Percentiles rank a stretch among this genome's conserved stretches.
Evolutionary conservation across 2,797 vertebrate genomes (phyloP).

Genomic region (Propithecus perrieri): DNA sequence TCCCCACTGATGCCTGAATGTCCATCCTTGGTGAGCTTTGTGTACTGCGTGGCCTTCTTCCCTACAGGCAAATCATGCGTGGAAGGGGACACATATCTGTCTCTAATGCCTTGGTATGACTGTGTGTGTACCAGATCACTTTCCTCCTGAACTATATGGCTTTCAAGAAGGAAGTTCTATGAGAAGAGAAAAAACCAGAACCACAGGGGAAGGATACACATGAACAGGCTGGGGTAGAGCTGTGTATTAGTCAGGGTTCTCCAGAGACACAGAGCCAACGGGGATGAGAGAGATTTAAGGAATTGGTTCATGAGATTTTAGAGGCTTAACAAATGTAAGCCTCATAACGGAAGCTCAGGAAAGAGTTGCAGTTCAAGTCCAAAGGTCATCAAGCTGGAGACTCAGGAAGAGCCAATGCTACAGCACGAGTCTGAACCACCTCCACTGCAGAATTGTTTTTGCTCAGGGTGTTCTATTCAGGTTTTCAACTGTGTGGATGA

Average conservation of each 20-base stretch:
- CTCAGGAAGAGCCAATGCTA: background rate
- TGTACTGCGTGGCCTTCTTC: background rate
- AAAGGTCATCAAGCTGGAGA: background rate
- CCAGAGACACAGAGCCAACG: background rate
- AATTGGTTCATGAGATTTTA: background rate
- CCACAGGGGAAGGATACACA: background rate
- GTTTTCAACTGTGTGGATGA: background rate
- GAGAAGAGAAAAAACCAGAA: background rate
- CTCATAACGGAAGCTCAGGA: background rate
- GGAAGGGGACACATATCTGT: background rate
- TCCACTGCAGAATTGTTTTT: background rate
- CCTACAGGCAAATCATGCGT: background rate
- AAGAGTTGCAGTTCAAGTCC: background rate
- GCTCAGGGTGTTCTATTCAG: background rate
- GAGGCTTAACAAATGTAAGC: background rate
- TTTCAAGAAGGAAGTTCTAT: background rate
- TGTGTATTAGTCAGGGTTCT: background rate
- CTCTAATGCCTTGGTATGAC: background rate
- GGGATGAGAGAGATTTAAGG: background rate
- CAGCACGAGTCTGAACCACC: background rate
- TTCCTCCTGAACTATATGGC: background rate
- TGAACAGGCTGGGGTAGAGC: background rate
- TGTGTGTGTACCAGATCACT: background rate
- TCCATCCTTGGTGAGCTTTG: background rate
- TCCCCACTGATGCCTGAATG: background rate